Evolutionary conservation across 2,113 vertebrate genomes (phyloP), one percentile per base, ranked within the genome.

Genomic region (Smithornis capensis): DNA sequence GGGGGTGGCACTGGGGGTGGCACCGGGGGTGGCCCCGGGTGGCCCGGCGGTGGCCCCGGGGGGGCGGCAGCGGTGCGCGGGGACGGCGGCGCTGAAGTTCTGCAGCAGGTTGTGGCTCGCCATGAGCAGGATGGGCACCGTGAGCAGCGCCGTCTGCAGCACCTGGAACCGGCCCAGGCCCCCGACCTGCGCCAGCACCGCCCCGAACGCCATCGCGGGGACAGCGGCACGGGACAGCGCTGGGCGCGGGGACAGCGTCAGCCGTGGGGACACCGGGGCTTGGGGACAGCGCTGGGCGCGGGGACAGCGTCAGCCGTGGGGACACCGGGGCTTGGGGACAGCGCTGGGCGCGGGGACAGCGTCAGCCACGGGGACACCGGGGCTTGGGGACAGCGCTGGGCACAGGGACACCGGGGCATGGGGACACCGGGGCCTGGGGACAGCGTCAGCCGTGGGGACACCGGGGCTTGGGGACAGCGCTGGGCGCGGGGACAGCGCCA

Each of bases 101-200:
- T 98, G 98, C 76, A 98, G 95, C 8, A 96, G 98, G 97, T 99
- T 99, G 92, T 99, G 98, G 57, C 98, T 98, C 71, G 99, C 98
- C 97, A 98, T 97, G 82, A 99, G 78, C 10, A 99, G 37, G 62
- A 99, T 92, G 3, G 98, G 98, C 23, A 98, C 33, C 12, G 70
- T 81, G 9, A 98, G 86, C 25, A 98, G 94, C 7, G 60, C 75
- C 10, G 98, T 97, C 24, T 98, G 98, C 44, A 98, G 14, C 37
- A 98, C 12, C 96, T 99, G 98, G 95, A 98, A 98, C 21, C 98
- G 98, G 5, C 98, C 98, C 16, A 94, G 96, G 73, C 97, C 94
- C 28, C 98, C 98, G 5, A 98, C 97, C 92, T 93, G 91, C 33
- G 98, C 97, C 33, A 98, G 90, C 40, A 99, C 80, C 45, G 98